These are phyloP conservation scores for Bufo gargarizans DNA, from an alignment of 2,113 vertebrate species.

Conservation along the genomic window DNA sequence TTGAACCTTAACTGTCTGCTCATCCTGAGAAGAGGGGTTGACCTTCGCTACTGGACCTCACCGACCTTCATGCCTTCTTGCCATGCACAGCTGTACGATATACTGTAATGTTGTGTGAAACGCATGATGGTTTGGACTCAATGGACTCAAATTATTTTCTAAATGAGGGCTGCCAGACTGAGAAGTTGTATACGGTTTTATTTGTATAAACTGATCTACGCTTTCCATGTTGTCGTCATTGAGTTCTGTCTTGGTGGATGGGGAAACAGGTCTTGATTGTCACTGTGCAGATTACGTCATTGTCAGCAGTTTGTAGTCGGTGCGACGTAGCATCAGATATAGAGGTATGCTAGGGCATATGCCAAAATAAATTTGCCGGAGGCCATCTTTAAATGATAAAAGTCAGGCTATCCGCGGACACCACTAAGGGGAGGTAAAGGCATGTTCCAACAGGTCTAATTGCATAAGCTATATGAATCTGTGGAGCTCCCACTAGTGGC, in stretches of 20 bases:
- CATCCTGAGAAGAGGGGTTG: background rate
- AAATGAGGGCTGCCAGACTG: conserved; percentile 37
- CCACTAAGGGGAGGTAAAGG: too few species aligned
- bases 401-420: too few species aligned
- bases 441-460: too few species aligned
- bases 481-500: too few species aligned
- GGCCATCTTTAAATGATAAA: too few species aligned
- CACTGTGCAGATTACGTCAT: too few species aligned
- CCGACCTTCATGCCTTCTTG: conserved; percentile 2
- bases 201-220: conserved; percentile 52
- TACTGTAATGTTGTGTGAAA: conserved; percentile 6
- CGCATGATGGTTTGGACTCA: conserved; percentile 23
- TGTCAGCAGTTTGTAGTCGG: background rate
- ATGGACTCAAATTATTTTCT: conserved; percentile 1
- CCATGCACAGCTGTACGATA: conserved; percentile 7
- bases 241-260: background rate
- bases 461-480: too few species aligned
- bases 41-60: conserved; percentile 18
- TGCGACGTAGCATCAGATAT: background rate
- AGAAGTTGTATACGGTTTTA: conserved; percentile 45
- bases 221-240: conserved; percentile 6
- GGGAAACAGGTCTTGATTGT: background rate
- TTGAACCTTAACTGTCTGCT: background rate
- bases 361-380: too few species aligned
- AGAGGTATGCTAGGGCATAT: too few species aligned